Conservation (phyloP, 2,888 invertebrate species). For the Agrotis ipsilon region DNA sequence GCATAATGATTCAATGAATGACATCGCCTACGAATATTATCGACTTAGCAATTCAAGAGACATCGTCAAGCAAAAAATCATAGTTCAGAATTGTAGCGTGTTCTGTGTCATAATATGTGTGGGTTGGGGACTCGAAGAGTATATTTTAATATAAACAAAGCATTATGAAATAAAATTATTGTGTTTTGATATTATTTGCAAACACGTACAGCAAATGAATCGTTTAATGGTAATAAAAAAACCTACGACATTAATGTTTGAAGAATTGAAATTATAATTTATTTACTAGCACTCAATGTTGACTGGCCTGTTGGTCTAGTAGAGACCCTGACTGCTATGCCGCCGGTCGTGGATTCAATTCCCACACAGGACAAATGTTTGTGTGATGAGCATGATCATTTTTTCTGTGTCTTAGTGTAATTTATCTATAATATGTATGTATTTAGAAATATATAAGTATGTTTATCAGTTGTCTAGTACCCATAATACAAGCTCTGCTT, state of each 20-base stretch:
- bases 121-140: constrained; percentile 10
- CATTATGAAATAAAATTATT: constrained; percentile 7
- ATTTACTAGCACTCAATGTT: too few relatives aligned
- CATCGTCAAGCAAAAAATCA: constrained; percentile 26
- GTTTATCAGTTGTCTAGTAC: too few relatives aligned
- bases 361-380: too few relatives aligned
- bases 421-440: too few relatives aligned
- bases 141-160: constrained; percentile 19
- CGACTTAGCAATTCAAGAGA: constrained; percentile 32
- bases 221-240: neutral
- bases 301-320: too few relatives aligned
- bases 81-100: neutral
- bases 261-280: too few relatives aligned
- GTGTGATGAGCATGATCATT: too few relatives aligned
- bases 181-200: constrained; percentile 31
- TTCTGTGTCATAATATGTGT: constrained; percentile 9
- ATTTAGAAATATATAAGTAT: too few relatives aligned
- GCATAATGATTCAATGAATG: constrained; percentile 33
- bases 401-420: too few relatives aligned
- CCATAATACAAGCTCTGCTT: too few relatives aligned
- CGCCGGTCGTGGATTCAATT: too few relatives aligned
- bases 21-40: constrained; percentile 32
- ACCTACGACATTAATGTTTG: neutral
- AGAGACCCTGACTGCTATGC: too few relatives aligned
- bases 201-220: constrained; percentile 28